phyloP scores from a whole-genome alignment of 1,140 invertebrate genomes.

The Calosoma granatense region DNA sequence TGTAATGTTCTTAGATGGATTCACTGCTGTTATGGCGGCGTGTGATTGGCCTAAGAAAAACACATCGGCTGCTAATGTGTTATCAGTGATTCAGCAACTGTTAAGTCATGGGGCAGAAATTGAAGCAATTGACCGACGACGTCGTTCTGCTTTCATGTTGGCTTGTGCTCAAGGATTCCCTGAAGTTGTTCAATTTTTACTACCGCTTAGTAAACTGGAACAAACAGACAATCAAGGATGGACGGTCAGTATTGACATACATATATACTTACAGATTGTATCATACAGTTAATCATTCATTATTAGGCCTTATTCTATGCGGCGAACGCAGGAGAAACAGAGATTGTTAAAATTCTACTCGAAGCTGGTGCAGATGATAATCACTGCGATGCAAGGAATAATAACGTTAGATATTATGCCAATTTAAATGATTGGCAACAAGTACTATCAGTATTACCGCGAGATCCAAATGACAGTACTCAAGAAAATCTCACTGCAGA shows the following conservation, averaged over 20 bases:
- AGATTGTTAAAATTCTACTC: constrained; percentile 35
- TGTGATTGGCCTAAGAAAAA: constrained; percentile 23
- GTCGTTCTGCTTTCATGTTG: constrained; percentile 38
- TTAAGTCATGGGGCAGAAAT: constrained; percentile 28
- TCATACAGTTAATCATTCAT: neutral
- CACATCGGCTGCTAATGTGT: constrained; percentile 18
- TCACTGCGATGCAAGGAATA: constrained; percentile 33
- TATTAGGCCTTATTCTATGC: constrained; percentile 38
- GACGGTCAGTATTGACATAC: constrained; percentile 28
- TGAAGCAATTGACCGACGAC: constrained; percentile 33
- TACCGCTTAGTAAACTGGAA: constrained; percentile 31
- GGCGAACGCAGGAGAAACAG: constrained; percentile 32
- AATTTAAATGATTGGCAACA: constrained; percentile 32
- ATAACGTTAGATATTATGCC: constrained; percentile 35
- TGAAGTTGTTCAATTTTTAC: constrained; percentile 30
- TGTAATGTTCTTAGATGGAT: constrained; percentile 19
- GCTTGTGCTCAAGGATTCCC: constrained; percentile 36
- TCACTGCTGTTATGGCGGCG: constrained; percentile 24
- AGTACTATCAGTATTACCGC: constrained; percentile 34
- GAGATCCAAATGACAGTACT: constrained; percentile 16
- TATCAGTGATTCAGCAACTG: constrained; percentile 21
- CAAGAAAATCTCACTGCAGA: constrained; percentile 8
- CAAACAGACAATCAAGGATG: constrained; percentile 37
- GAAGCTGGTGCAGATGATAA: constrained; percentile 30
- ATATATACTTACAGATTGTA: constrained; percentile 7